These are phyloP conservation scores for Pionites leucogaster DNA, from an alignment of 2,113 vertebrate species.

Conservation along the genomic window DNA sequence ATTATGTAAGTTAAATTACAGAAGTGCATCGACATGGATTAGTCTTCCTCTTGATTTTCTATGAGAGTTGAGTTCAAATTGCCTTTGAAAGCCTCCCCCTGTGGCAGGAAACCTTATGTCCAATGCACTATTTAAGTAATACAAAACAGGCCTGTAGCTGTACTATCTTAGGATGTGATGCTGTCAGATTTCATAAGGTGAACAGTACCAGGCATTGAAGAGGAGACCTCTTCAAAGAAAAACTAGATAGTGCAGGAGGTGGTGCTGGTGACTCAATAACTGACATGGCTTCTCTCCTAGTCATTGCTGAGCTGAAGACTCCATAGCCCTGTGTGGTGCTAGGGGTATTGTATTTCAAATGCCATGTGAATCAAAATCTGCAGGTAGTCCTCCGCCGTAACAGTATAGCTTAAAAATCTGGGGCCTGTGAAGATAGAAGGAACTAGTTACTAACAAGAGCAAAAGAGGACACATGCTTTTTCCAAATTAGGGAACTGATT, in stretches of 20 bases:
- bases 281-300: neutral
- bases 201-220: neutral
- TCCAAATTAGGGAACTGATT: neutral
- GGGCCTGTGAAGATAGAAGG: neutral
- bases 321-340: neutral
- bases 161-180: neutral
- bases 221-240: neutral
- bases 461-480: neutral
- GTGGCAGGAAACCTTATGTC: neutral
- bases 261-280: neutral
- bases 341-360: neutral
- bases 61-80: neutral
- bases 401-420: neutral
- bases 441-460: neutral
- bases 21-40: neutral
- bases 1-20: neutral
- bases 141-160: neutral
- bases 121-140: neutral
- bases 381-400: neutral
- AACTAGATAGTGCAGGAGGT: neutral
- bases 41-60: neutral
- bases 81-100: neutral
- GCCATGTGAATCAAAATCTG: neutral
- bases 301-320: neutral
- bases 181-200: conserved; percentile 25